A percentile compares a stretch with the other conserved stretches of the same genome.
phyloP scores from a whole-genome alignment of 2,888 invertebrate genomes.

The Atethmia centrago region DNA sequence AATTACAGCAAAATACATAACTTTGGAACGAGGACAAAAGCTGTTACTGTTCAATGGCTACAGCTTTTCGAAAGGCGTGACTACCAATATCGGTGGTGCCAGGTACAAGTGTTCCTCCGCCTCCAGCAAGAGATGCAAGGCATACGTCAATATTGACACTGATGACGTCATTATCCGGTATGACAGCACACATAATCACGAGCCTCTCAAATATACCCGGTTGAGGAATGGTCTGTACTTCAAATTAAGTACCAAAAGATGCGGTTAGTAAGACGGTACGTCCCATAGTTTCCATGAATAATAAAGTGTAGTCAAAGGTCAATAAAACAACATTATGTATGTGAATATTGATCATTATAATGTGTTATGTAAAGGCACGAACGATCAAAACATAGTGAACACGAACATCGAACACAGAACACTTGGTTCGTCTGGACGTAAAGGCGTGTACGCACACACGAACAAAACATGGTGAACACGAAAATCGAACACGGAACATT shows the following conservation, averaged over 20 bases:
- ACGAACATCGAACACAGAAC: too few species aligned
- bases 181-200: slow-evolving; percentile 20
- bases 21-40: slow-evolving; percentile 13
- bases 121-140: slow-evolving; percentile 13
- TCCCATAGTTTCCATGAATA: background rate
- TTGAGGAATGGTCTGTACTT: slow-evolving; percentile 8
- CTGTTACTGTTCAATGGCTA: slow-evolving; percentile 26
- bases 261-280: background rate
- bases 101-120: slow-evolving; percentile 29
- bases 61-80: slow-evolving; percentile 24
- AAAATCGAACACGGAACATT: too few species aligned
- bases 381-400: too few species aligned
- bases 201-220: slow-evolving; percentile 1
- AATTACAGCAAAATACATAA: slow-evolving; percentile 31
- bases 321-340: background rate
- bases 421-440: too few species aligned
- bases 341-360: background rate
- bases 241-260: background rate
- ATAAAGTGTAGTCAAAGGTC: background rate
- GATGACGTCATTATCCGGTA: slow-evolving; percentile 12
- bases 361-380: background rate
- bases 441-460: too few species aligned
- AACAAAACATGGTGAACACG: too few species aligned
- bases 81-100: background rate
- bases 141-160: background rate